Evolutionary conservation across 2,797 vertebrate species (phyloP), one percentile per base, ranked within the genome.

Genomic region (Myotis pilosus): DNA sequence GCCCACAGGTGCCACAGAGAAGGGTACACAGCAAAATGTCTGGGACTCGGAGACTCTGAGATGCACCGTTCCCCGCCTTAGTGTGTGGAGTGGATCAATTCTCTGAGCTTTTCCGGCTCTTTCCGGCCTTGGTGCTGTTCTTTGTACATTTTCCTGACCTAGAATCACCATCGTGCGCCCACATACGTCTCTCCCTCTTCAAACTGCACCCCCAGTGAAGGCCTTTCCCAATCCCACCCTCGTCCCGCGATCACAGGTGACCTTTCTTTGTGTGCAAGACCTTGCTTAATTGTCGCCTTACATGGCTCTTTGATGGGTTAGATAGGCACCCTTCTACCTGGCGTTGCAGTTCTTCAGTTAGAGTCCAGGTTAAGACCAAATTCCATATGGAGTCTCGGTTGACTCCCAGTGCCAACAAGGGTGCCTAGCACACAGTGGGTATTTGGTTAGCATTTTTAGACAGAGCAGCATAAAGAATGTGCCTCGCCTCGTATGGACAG

Each of bases 91-190:
- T 9, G 0, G 15, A 57, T 75, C 10, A 64, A 9, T 75, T 55
- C 5, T 62, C 28, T 69, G 30, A 44, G 33, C 55, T 82, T 6
- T 76, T 72, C 25, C 9, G 8, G 17, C 3, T 53, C 30, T 88
- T 66, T 38, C 8, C 10, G 62, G 33, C 23, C 49, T 3, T 22
- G 12, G 25, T 23, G 13, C 9, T 82, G 22, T 87, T 51, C 60
- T 11, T 79, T 36, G 4, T 22, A 5, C 2, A 6, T 2, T n/a
- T 0, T 41, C 0, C 28, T 74, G 3, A 69, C 41, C 19, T 17
- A 25, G 4, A 22, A 11, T 28, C 12, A 28, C 7, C 28, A 12
- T 23, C n/a, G 17, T 23, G 4, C 8, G 7, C 68, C n/a, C 44
- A 2, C 19, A 17, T 12, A 2, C 8, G 3, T 60, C 20, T 82